These are phyloP conservation scores for Pseudoips prasinana DNA, from an alignment of 2,888 invertebrate species.

Conservation along the genomic window DNA sequence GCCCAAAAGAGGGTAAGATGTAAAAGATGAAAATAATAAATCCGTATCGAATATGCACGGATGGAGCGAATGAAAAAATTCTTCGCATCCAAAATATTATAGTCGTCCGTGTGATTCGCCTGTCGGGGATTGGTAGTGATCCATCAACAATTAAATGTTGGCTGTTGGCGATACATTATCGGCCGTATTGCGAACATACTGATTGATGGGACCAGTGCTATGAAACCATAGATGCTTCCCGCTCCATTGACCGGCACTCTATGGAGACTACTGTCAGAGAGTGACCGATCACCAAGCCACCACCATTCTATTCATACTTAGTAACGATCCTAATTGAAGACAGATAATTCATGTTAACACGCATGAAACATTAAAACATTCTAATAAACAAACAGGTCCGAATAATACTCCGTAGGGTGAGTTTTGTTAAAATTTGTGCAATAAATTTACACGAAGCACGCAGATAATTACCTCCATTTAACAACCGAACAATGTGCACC, in stretches of 20 bases:
- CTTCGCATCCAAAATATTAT: slow-evolving; percentile 34
- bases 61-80: slow-evolving; percentile 58
- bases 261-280: slow-evolving; percentile 55
- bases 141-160: slow-evolving; percentile 78
- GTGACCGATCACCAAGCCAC: slow-evolving; percentile 57
- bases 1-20: slow-evolving; percentile 71
- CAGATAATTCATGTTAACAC: slow-evolving; percentile 24
- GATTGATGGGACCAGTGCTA: slow-evolving; percentile 69
- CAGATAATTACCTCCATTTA: slow-evolving; percentile 56
- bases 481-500: slow-evolving; percentile 60
- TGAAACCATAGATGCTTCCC: slow-evolving; percentile 53
- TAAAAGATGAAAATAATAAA: slow-evolving; percentile 78
- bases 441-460: slow-evolving; percentile 49
- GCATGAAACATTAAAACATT: slow-evolving; percentile 31
- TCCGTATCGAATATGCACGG: slow-evolving; percentile 77
- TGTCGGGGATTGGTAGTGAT: slow-evolving; percentile 51
- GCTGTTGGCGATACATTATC: slow-evolving; percentile 75
- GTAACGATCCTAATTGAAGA: slow-evolving; percentile 36
- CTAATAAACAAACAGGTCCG: slow-evolving; percentile 40
- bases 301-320: slow-evolving; percentile 43
- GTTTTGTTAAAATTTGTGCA: slow-evolving; percentile 45
- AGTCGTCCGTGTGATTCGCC: slow-evolving; percentile 57
- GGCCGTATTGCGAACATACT: slow-evolving; percentile 62
- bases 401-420: slow-evolving; percentile 40
- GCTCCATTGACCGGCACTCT: slow-evolving; percentile 50